Evolutionary conservation across 2,888 invertebrate genomes (phyloP), one percentile per base, ranked within the genome.

Genomic region (Periphyllus acericola): DNA sequence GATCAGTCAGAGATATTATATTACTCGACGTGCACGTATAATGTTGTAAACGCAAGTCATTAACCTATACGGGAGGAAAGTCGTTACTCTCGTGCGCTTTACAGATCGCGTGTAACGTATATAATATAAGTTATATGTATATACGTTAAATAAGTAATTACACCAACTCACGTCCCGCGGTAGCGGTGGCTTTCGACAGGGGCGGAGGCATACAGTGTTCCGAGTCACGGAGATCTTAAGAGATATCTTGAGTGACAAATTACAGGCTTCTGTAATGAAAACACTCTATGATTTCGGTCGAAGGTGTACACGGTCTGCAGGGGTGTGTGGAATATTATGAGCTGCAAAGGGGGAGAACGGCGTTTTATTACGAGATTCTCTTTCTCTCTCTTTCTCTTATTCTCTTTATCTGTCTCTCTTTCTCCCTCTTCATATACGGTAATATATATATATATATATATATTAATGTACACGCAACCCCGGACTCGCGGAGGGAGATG

Each of bases 231-330:
- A 60, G 66, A 81, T 81, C 80, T 36, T 46, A 71, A 82, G 82
- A 82, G 66, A 82, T 82, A 80, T 75, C 40, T 76, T 36, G 25
- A 60, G 60, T 75, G 83, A 84, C 83, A 75, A 75, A 84, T 84
- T 84, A 84, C 83, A 60, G 25, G 60, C 75, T 75, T 21, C 60
- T 19, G 83, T 46, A 83, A 75, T 60, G 83, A 74, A 83, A 83
- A 83, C 83, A 74, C 83, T 83, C 52, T 83, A 75, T 75, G 83
- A 75, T 83, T 83, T 83, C n/a, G 72, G 36, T 83, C 21, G 29
- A 66, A 55, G 34, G 75, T 68, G 40, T 29, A 14, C 40, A 46
- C 11, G 29, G 11, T 14, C 25, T 34, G 8, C 32, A 29, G 52
- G 75, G 9, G 55, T 17, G 52, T 17, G 46, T n/a, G 40, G 66